Conservation (phyloP, 2,888 invertebrate species). For the Idaea dimidiata region DNA sequence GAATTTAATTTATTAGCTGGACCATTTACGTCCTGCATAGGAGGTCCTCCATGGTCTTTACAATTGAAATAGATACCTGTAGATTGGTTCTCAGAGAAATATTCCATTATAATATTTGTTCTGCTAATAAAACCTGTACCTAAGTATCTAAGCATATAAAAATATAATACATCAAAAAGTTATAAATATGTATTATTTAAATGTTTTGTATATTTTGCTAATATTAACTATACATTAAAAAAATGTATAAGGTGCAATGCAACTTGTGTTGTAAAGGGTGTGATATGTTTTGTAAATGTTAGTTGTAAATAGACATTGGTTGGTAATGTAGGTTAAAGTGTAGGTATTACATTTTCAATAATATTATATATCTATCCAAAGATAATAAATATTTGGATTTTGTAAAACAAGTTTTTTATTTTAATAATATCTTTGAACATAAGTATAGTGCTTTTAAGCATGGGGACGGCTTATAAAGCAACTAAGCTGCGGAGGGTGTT, state of each 20-base stretch:
- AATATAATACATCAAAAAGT: background rate
- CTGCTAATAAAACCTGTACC: no score
- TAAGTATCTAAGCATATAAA: no score
- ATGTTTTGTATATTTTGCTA: conserved; percentile 30
- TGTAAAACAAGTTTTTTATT: conserved; percentile 31
- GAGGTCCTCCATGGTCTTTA: no score
- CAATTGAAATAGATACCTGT: no score
- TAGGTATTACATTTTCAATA: conserved; percentile 35
- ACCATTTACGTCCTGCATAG: no score
- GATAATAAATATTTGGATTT: conserved; percentile 54
- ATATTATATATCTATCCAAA: conserved; percentile 41
- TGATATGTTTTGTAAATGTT: conserved; percentile 36
- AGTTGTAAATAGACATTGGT: conserved; percentile 38
- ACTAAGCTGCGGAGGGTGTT: no score
- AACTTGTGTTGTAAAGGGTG: conserved; percentile 38
- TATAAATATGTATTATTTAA: conserved; percentile 5
- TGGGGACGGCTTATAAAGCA: no score
- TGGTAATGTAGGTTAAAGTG: conserved; percentile 36
- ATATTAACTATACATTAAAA: conserved; percentile 23
- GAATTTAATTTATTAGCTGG: no score
- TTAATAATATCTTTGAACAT: conserved; percentile 4
- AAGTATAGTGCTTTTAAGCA: no score
- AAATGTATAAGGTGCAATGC: conserved; percentile 22
- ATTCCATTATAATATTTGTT: no score
- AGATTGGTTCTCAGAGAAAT: no score